Conservation (phyloP, 2,888 invertebrate genomes). For the Tetragonisca angustula region DNA sequence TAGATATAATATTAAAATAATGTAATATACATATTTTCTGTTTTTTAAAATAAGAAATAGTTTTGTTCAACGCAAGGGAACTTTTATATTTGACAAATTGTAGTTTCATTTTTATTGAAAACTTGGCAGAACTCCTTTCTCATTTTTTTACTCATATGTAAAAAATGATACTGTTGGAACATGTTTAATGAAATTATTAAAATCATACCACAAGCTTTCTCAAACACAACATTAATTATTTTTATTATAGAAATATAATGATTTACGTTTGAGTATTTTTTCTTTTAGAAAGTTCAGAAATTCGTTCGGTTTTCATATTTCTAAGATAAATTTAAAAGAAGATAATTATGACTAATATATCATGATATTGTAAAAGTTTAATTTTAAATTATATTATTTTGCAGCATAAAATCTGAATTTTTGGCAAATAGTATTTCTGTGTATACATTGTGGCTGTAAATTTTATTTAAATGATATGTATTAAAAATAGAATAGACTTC, state of each 20-base stretch:
- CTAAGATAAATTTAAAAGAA: conserved; percentile 1
- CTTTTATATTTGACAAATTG: conserved; percentile 45
- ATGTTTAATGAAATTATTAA: conserved; percentile 31
- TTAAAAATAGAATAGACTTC: conserved; percentile 25
- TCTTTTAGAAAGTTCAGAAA: neutral
- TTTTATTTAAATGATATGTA: conserved; percentile 45
- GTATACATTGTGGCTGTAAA: conserved; percentile 38
- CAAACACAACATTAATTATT: conserved; percentile 68
- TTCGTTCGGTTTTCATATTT: conserved; percentile 1
- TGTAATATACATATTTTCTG: conserved; percentile 22
- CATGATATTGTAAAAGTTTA: conserved; percentile 15
- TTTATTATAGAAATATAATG: conserved; percentile 33
- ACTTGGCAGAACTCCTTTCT: conserved; percentile 35
- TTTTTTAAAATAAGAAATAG: conserved; percentile 8
- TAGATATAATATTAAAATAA: conserved; percentile 22
- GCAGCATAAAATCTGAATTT: conserved; percentile 24
- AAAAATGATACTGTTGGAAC: conserved; percentile 26
- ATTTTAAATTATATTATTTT: conserved; percentile 27
- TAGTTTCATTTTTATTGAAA: conserved; percentile 29
- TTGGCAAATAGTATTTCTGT: conserved; percentile 27
- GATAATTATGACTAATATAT: neutral
- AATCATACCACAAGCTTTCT: conserved; percentile 66
- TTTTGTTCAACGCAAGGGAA: conserved; percentile 59
- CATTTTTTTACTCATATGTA: conserved; percentile 30
- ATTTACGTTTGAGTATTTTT: conserved; percentile 17